Conservation (phyloP, 2,113 vertebrate species). For the Ivindomyrus marchei region DNA sequence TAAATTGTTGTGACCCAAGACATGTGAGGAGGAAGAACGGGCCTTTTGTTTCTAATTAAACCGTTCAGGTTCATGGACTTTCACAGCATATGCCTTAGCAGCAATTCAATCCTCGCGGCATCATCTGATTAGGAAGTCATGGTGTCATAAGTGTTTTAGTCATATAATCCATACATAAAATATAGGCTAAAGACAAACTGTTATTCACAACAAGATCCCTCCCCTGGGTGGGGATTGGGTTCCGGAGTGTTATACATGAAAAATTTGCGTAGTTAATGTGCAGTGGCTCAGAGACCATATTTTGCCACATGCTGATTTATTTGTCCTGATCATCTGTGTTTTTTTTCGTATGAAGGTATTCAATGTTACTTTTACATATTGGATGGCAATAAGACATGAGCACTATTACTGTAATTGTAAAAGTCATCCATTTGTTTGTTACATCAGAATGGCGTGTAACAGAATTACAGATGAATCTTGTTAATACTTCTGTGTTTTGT, state of each 20-base stretch:
- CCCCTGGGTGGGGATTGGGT: slow-evolving; percentile 47
- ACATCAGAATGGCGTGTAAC: neutral
- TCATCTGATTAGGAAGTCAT: slow-evolving; percentile 50
- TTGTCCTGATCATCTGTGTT: slow-evolving; percentile 4
- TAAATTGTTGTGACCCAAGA: slow-evolving; percentile 22
- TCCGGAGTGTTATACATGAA: slow-evolving; percentile 47
- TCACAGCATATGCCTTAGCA: slow-evolving; percentile 38
- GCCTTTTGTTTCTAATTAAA: slow-evolving; percentile 23
- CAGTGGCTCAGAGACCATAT: slow-evolving; percentile 40
- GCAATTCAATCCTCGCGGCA: slow-evolving; percentile 31
- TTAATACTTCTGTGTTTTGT: neutral
- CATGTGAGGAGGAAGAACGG: slow-evolving; percentile 10
- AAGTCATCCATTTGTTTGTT: neutral
- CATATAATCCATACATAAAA: slow-evolving; percentile 32
- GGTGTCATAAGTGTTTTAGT: slow-evolving; percentile 44
- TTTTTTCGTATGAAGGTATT: neutral
- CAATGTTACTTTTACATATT: neutral
- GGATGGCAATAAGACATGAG: neutral
- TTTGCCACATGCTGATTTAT: slow-evolving; percentile 45
- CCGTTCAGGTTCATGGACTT: slow-evolving; percentile 29
- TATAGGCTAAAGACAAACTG: slow-evolving; percentile 53
- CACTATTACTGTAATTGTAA: neutral
- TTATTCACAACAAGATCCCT: slow-evolving; percentile 51
- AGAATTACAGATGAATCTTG: neutral
- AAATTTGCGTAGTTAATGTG: slow-evolving; percentile 38